Percentiles rank a stretch among this genome's conserved stretches.
Evolutionary conservation across 2,797 vertebrate genomes (phyloP).

Genomic region (Neopelma chrysocephalum): DNA sequence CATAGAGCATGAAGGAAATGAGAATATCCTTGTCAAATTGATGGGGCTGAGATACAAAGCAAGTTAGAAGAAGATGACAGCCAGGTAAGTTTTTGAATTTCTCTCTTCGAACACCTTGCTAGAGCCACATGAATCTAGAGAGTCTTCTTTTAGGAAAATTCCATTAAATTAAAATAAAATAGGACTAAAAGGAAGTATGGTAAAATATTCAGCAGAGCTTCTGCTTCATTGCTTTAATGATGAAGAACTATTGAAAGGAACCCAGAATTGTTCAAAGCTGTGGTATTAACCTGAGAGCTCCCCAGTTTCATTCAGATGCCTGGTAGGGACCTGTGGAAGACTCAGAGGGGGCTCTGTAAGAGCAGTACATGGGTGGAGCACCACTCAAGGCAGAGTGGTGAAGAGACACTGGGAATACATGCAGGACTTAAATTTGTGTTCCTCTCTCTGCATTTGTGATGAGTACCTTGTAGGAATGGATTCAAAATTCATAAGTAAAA

Average conservation of each 20-base stretch:
- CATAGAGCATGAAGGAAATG: not conserved
- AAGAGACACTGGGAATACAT: not conserved
- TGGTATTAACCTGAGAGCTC: not conserved
- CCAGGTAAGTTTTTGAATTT: not conserved
- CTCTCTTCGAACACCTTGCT: not conserved
- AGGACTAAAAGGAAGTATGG: not conserved
- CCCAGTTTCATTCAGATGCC: not conserved
- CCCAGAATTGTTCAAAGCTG: not conserved
- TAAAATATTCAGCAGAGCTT: not conserved
- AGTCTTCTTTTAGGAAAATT: not conserved
- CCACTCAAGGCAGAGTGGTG: not conserved
- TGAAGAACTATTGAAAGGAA: not conserved
- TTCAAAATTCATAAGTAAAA: not conserved
- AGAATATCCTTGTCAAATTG: not conserved
- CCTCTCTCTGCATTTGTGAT: not conserved
- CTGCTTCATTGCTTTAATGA: not conserved
- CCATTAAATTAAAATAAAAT: not conserved
- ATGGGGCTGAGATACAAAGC: not conserved
- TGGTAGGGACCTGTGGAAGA: not conserved
- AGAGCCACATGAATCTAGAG: not conserved
- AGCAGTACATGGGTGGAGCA: not conserved
- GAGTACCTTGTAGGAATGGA: not conserved
- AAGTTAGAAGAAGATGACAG: not conserved
- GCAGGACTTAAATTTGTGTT: not conserved
- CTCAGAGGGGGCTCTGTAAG: not conserved